Percentiles rank a stretch among this genome's conserved stretches.
These are phyloP conservation scores for Anhinga rufa DNA, from an alignment of 2,113 vertebrate genomes.

Conservation along the genomic window DNA sequence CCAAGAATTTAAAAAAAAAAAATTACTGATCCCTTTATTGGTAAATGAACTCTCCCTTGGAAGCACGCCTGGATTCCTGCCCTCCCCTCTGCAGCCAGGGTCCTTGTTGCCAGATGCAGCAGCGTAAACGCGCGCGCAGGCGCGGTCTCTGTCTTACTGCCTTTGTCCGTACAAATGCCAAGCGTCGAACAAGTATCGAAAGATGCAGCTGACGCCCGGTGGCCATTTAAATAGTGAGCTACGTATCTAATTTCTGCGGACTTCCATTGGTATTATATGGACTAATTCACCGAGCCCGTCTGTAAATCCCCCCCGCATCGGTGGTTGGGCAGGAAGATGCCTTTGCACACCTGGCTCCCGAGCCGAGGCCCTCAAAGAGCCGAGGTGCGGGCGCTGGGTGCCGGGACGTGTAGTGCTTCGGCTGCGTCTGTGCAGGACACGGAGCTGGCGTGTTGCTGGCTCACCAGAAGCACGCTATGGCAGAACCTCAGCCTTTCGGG, in stretches of 20 bases:
- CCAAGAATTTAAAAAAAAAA: not conserved
- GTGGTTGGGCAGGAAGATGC: not conserved
- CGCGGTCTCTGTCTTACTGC: not conserved
- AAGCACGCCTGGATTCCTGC: not conserved
- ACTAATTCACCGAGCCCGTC: accelerated
- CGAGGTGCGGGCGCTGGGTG: accelerated
- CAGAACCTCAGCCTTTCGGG: not conserved
- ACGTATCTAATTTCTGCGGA: not conserved
- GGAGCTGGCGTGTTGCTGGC: accelerated
- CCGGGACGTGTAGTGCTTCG: accelerated
- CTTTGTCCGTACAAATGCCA: not conserved
- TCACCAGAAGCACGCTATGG: accelerated
- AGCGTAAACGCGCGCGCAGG: accelerated
- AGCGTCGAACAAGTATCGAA: not conserved
- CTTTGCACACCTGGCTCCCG: accelerated
- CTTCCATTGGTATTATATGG: accelerated
- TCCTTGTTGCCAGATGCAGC: not conserved
- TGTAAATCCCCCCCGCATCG: accelerated
- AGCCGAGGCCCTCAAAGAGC: accelerated
- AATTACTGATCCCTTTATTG: not conserved
- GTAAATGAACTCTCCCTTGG: not conserved
- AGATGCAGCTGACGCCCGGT: too few relatives aligned
- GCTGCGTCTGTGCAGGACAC: too few relatives aligned
- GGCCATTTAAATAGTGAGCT: too few relatives aligned
- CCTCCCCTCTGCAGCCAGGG: not conserved